phyloP scores from a whole-genome alignment of 2,797 vertebrate species.

The Chelidonichthys spinosus region DNA sequence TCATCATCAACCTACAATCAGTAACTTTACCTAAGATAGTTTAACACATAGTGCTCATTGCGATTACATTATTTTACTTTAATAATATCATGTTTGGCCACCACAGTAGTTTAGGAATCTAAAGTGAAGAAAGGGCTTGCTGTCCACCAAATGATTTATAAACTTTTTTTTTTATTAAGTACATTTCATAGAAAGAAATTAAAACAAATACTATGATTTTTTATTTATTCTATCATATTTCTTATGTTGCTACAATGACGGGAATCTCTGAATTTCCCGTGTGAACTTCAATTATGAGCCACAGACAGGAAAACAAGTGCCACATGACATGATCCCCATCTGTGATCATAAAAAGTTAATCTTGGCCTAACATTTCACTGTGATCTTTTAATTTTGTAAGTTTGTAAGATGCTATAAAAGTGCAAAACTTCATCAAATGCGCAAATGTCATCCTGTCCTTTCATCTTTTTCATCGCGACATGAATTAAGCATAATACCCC shows the following conservation, averaged over 20 bases:
- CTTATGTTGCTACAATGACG: neutral
- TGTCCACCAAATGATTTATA: neutral
- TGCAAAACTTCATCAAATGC: neutral
- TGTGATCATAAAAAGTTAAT: neutral
- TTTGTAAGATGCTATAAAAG: neutral
- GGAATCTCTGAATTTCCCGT: neutral
- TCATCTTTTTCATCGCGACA: neutral
- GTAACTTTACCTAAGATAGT: neutral
- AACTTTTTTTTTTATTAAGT: neutral
- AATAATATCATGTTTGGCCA: neutral
- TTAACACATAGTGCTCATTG: no score
- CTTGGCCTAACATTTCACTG: neutral
- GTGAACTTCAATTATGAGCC: neutral
- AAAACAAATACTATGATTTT: neutral
- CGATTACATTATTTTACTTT: no score
- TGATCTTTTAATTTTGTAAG: neutral
- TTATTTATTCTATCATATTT: neutral
- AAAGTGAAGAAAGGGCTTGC: neutral
- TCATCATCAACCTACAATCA: no score
- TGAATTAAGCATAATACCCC: neutral
- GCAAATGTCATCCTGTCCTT: neutral
- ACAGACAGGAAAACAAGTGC: slow-evolving; percentile 1
- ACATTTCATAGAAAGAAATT: neutral
- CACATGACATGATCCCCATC: neutral
- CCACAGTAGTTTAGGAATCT: neutral